Evolutionary conservation across 1,140 invertebrate genomes (phyloP), one percentile per base, ranked within the genome.

Genomic region (Hydropsyche tenuis): DNA sequence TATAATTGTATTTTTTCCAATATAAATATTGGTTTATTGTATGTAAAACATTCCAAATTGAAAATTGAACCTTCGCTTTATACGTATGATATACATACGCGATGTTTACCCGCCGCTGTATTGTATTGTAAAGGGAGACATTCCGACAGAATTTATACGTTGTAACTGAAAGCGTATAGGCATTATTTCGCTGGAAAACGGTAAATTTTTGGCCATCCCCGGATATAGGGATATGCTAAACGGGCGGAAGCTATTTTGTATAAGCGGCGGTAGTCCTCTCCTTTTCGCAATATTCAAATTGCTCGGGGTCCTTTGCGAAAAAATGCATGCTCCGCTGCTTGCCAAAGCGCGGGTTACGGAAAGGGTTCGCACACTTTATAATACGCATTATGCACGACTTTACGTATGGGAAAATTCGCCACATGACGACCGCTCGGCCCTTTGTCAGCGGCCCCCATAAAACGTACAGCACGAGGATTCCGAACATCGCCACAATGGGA

Each of bases 171-270:
- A 37, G 30, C 30, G 30, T 37, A 37, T 37, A 37, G 30, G 30
- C 30, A 37, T 37, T 37, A 37, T 37, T 37, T 37, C 30, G 30
- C 30, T 3, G 30, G 30, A 37, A 27, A 60, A 60, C 56, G 56
- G 20, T 60, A 60, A 60, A 60, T 60, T 60, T 53, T 27, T 27
- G 18, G 56, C 11, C 11, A 22, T 22, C 22, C 12, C 56, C 56
- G 23, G 56, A 60, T 60, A 60, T 60, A 60, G 56, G 56, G 23
- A 60, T 60, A 60, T 60, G 56, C 23, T 60, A 60, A 60, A 60
- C 56, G 23, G 56, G 56, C 20, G 23, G 23, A 60, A 60, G 56
- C 56, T 60, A 60, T 60, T 60, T 25, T 25, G 23, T 60, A 60
- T 27, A 60, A 60, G 20, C 23, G 11, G 14, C 20, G 11, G 22